Percentiles rank a stretch among this genome's conserved stretches.
Conservation (phyloP, 2,113 vertebrate genomes). For the Engystomops pustulosus region DNA sequence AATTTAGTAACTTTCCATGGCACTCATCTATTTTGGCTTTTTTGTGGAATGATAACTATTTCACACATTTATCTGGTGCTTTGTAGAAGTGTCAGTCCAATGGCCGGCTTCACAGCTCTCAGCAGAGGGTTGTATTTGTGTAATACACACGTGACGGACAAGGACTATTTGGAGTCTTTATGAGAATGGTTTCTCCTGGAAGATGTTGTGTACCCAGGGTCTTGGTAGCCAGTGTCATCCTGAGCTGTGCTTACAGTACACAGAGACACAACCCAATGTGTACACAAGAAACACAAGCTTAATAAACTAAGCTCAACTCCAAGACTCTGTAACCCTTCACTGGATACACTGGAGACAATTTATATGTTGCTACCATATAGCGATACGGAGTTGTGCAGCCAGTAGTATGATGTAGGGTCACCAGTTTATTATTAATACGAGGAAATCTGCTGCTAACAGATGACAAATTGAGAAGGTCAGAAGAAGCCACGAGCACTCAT, state of each 20-base stretch:
- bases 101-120: not conserved
- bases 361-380: not conserved
- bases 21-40: too few relatives aligned
- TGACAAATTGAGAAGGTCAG: not conserved
- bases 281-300: slow-evolving; percentile 47
- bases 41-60: not conserved
- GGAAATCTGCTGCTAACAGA: not conserved
- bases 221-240: slow-evolving; percentile 16
- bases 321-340: slow-evolving; percentile 35
- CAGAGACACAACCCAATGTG: slow-evolving; percentile 30
- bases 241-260: slow-evolving; percentile 55
- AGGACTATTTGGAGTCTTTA: not conserved
- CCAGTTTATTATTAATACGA: not conserved
- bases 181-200: not conserved
- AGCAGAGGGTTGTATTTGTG: slow-evolving; percentile 9
- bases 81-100: not conserved
- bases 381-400: not conserved
- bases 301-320: not conserved
- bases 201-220: slow-evolving; percentile 19
- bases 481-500: not conserved
- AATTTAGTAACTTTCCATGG: too few relatives aligned
- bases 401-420: not conserved
- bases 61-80: not conserved
- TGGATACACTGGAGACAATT: not conserved
- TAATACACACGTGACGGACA: slow-evolving; percentile 24